These are phyloP conservation scores for Neopipo cinnamomea DNA, from an alignment of 2,113 vertebrate genomes.

Conservation along the genomic window DNA sequence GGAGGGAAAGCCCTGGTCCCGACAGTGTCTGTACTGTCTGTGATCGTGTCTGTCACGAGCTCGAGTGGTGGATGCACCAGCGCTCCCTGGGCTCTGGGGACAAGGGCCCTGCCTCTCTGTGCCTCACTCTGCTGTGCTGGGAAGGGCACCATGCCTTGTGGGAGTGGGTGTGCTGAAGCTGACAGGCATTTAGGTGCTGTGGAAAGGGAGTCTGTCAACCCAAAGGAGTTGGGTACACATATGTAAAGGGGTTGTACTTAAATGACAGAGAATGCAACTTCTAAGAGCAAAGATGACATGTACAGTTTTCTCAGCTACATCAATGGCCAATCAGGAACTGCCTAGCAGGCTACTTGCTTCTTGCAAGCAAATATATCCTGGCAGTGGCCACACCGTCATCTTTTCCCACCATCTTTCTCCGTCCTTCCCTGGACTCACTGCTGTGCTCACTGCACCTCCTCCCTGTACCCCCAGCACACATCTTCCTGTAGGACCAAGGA, in stretches of 20 bases:
- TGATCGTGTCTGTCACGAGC: no score
- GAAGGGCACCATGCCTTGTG: no score
- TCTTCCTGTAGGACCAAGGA: neutral
- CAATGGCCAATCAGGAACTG: neutral
- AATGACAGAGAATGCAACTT: neutral
- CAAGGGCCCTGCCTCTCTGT: no score
- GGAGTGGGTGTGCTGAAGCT: no score
- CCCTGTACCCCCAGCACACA: neutral
- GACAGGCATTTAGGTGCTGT: no score
- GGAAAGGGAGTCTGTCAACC: no score
- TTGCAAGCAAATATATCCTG: neutral
- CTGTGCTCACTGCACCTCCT: neutral
- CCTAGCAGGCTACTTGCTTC: neutral
- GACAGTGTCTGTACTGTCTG: no score
- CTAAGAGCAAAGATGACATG: neutral
- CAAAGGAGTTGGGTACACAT: no score
- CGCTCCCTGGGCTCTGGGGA: no score
- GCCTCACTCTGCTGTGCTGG: no score
- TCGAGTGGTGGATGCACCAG: no score
- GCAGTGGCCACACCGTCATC: fast-evolving
- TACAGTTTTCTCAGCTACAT: neutral
- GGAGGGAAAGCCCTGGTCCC: no score
- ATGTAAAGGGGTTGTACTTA: neutral
- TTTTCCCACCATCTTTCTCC: neutral
- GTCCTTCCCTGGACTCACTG: neutral